A percentile compares a stretch with the other conserved stretches of the same genome.
Conservation (phyloP, 1,140 invertebrate genomes). For the Limonius californicus region DNA sequence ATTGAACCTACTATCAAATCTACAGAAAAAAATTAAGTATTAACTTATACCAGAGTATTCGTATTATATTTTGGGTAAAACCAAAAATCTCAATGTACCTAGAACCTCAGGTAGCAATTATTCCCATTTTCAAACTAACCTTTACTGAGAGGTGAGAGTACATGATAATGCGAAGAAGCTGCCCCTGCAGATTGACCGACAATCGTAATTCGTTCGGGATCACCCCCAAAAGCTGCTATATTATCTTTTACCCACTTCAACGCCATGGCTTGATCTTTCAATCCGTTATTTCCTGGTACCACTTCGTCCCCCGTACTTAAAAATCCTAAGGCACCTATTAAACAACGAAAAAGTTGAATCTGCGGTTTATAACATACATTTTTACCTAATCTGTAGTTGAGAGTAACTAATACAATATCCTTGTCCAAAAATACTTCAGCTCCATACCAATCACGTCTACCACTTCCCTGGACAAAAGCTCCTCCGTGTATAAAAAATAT, state of each 20-base stretch:
- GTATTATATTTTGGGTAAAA: too few species aligned
- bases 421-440: slow-evolving; percentile 56
- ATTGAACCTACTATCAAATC: slow-evolving; percentile 71
- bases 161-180: slow-evolving; percentile 53
- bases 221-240: slow-evolving; percentile 61
- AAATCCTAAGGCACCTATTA: slow-evolving; percentile 47
- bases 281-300: slow-evolving; percentile 59
- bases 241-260: slow-evolving; percentile 62
- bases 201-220: slow-evolving; percentile 58
- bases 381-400: slow-evolving; percentile 70
- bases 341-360: background rate
- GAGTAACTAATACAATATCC: slow-evolving; percentile 65
- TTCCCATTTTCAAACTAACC: background rate
- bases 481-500: slow-evolving; percentile 64
- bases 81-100: too few species aligned
- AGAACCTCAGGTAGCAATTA: too few species aligned
- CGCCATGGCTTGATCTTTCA: slow-evolving; percentile 60
- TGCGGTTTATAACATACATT: too few species aligned
- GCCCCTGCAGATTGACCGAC: slow-evolving; percentile 61
- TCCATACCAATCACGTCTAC: slow-evolving; percentile 48
- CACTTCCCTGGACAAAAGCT: slow-evolving; percentile 50
- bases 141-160: slow-evolving; percentile 51
- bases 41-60: too few species aligned
- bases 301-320: slow-evolving; percentile 53
- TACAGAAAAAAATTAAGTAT: slow-evolving; percentile 39